Conservation (phyloP, 2,888 invertebrate genomes). For the Neelides folsomi region DNA sequence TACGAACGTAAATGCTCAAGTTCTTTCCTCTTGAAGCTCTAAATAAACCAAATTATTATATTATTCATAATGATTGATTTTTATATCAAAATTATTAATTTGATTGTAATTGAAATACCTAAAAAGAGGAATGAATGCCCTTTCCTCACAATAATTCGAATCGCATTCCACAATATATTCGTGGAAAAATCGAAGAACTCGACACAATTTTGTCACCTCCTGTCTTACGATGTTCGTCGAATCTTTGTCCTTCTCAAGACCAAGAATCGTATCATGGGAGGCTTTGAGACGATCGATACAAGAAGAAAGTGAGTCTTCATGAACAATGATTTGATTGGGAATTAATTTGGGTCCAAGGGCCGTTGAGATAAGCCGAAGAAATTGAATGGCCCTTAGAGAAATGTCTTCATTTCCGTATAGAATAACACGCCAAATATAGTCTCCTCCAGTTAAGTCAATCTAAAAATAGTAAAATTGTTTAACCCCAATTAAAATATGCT, state of each 20-base stretch:
- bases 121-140: conserved; percentile 75
- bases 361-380: conserved; percentile 84
- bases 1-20: conserved; percentile 68
- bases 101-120: conserved; percentile 39
- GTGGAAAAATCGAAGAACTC: conserved; percentile 82
- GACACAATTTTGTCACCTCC: conserved; percentile 74
- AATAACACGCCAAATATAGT: conserved; percentile 84
- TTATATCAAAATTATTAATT: too few species aligned
- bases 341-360: conserved; percentile 77
- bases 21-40: conserved; percentile 84
- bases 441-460: conserved; percentile 77
- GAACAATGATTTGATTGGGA: conserved; percentile 64
- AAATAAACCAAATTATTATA: conserved; percentile 30
- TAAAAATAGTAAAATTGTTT: conserved; percentile 2
- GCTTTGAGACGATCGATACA: conserved; percentile 79
- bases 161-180: conserved; percentile 94
- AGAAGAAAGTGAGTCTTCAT: conserved; percentile 80
- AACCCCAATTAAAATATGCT: neutral
- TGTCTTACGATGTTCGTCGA: conserved; percentile 44
- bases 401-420: conserved; percentile 76
- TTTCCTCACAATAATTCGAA: conserved; percentile 69
- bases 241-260: conserved; percentile 46
- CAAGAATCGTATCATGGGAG: conserved; percentile 67
- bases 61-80: neutral
- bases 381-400: conserved; percentile 76